Conservation (phyloP, 2,888 invertebrate species). For the Vesta saturnalis region DNA sequence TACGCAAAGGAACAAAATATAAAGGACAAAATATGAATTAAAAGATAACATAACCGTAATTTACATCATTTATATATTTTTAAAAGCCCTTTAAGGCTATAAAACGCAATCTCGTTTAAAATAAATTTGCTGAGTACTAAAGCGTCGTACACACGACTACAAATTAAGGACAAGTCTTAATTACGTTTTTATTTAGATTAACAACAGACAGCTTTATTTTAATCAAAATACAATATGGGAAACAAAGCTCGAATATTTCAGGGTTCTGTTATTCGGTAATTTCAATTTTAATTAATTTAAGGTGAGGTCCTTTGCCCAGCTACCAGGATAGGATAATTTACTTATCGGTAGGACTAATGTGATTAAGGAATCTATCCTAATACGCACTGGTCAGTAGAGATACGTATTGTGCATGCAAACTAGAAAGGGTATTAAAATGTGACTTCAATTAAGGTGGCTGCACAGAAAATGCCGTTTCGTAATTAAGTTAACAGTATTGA, state of each 20-base stretch:
- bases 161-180: constrained; percentile 13
- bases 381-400: constrained; percentile 23
- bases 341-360: constrained; percentile 32
- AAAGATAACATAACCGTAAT: constrained; percentile 27
- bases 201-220: constrained; percentile 5
- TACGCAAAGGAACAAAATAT: neutral
- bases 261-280: constrained; percentile 20
- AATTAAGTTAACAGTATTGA: neutral
- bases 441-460: neutral
- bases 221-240: neutral
- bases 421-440: neutral
- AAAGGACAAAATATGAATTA: constrained; percentile 20
- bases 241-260: neutral
- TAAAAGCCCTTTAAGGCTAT: constrained; percentile 30
- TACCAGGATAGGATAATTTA: constrained; percentile 29
- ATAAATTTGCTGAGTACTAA: constrained; percentile 23
- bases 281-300: constrained; percentile 32
- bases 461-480: neutral
- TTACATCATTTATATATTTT: constrained; percentile 32
- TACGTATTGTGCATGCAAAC: constrained; percentile 31
- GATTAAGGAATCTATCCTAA: constrained; percentile 29
- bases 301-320: constrained; percentile 17
- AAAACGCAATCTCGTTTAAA: constrained; percentile 32
- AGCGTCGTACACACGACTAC: constrained; percentile 13
- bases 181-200: constrained; percentile 21